Base-by-base conservation (phyloP, 2,888 invertebrate species). In the Sesamia inferens region DNA sequence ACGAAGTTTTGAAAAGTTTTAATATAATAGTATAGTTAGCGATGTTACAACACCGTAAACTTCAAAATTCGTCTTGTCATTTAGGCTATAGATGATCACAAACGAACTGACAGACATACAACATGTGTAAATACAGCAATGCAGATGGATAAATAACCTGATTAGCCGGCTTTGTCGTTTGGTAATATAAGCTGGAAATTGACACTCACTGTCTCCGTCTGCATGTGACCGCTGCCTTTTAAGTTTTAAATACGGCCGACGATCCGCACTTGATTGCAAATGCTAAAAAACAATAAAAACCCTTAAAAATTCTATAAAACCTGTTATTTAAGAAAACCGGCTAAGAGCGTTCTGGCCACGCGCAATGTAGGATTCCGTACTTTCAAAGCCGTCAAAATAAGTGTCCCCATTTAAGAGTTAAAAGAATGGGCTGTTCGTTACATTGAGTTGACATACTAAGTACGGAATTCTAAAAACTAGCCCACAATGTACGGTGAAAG, bases 151-250 rank as follows among this genome's bases (percentile, higher is more conserved):
- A 24, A 11, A 48, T 48, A 31, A 39, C n/a, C 14, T n/a, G 31
- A 51, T 14, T 14, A 31, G 14, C n/a, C 14, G 16, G 10, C 5
- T 31, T 31, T 64, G 13, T 54, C 0, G 10, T 8, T 67, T 31
- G 5, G 13, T 8, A 24, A 13, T 31, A 42, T 44, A 51, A 31
- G 13, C 5, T 31, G 1, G 24, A 62, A 48, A 58, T n/a, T 42
- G 13, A 67, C 66, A 83, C 90, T 90, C 74, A 93, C 93, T 88
- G 69, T 93, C 93, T 5, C 93, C 93, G 24, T 91, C 92, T 8
- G 93, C 91, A 3, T 88, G 90, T 22, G 87, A 79, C 16, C 89
- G 86, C 19, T 89, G 89, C 22, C 73, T 71, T 42, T 87, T 88
- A 5, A 74, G 51, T 72, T 85, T 88, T 4, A 76, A 31, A 24